These are phyloP conservation scores for Tridacna gigas DNA, from an alignment of 2,888 invertebrate genomes.

Conservation along the genomic window DNA sequence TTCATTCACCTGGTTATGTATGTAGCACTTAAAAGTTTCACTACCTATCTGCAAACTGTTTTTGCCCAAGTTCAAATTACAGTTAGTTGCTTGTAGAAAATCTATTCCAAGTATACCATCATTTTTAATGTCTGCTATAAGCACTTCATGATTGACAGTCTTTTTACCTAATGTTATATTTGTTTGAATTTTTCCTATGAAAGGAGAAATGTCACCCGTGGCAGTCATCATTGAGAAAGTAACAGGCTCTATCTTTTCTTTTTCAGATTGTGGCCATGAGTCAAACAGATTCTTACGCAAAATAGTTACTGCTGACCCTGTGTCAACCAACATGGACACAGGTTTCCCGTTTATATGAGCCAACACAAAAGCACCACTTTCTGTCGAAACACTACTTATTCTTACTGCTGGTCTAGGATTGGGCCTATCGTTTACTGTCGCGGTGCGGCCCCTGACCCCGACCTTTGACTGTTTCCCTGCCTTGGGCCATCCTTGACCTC, in stretches of 20 bases:
- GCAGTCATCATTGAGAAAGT: slow-evolving; percentile 14
- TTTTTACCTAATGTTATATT: slow-evolving; percentile 14
- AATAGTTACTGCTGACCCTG: slow-evolving; percentile 30
- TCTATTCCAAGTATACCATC: slow-evolving; percentile 14
- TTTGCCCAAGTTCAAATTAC: slow-evolving; percentile 22
- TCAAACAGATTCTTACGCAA: slow-evolving; percentile 9
- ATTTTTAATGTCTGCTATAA: slow-evolving; percentile 33
- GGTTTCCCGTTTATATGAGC: background rate
- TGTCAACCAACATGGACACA: slow-evolving; percentile 17
- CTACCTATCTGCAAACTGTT: no score
- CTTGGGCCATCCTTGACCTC: no score
- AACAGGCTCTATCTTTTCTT: slow-evolving; percentile 10
- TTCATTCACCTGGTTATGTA: no score
- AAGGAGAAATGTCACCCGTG: slow-evolving; percentile 26
- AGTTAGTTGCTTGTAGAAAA: slow-evolving; percentile 3
- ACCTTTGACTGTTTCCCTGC: slow-evolving; percentile 2
- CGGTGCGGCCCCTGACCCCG: background rate
- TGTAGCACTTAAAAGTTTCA: no score
- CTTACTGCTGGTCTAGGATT: background rate
- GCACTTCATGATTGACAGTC: background rate
- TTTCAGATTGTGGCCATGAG: background rate
- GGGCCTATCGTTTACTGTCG: background rate
- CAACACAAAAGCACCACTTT: background rate
- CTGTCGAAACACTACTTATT: background rate
- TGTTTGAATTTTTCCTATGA: slow-evolving; percentile 5